Evolutionary conservation across 2,113 vertebrate genomes (phyloP), one percentile per base, ranked within the genome.

Genomic region (Globicephala melas): DNA sequence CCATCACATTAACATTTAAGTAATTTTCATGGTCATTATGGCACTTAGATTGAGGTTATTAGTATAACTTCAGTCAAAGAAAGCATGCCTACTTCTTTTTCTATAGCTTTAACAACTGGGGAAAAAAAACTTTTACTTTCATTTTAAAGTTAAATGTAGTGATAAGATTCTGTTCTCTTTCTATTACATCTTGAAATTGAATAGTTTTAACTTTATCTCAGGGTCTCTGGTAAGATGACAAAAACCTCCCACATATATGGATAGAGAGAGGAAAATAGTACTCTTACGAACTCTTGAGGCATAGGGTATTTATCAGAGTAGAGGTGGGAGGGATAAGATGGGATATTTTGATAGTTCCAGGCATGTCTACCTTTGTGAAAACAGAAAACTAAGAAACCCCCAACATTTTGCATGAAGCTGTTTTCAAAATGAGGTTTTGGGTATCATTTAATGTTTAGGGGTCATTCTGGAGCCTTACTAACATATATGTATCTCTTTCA

Each of bases 61-160:
- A 68, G 44, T 62, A 8, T 50, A 71, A 87, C 41, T 90, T 80
- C 41, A 93, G 28, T 95, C 60, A 71, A 81, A 92, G 58, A 63
- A 91, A 92, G 62, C 33, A 11, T 80, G 28, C 33, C 65, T 77
- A n/a, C 21, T 92, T 44, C n/a, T 91, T 90, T 95, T 90, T 73
- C 38, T 74, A 36, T 76, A 80, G 36, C 50, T 96, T 97, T 89
- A 82, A 74, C 76, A 89, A 87, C 79, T 55, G 91, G 85, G 55
- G 26, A 94, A 83, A 89, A 89, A 92, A 95, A 93, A 21, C 44
- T 91, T 97, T 97, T 95, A 95, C 96, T 98, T 98, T 98, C 97
- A 98, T 96, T 98, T 98, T 98, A 91, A 96, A 97, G 44, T 97
- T 90, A 90, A 87, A 89, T 87, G 47, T 76, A 50, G 6, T 83